These are phyloP conservation scores for Lasius fuliginosus DNA, from an alignment of 2,888 invertebrate genomes.

Conservation along the genomic window DNA sequence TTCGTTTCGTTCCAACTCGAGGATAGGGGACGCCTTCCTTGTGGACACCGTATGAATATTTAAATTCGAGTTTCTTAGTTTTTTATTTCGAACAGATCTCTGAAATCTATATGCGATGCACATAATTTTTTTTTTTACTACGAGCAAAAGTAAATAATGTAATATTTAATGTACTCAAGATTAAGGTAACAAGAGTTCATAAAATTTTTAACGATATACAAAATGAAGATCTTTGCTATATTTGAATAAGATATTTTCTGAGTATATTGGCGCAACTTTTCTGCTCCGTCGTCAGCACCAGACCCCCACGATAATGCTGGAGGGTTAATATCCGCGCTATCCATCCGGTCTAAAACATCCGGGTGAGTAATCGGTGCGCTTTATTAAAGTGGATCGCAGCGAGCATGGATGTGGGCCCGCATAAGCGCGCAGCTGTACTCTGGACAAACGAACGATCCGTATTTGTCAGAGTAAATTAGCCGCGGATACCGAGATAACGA, in stretches of 20 bases:
- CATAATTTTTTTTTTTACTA: background rate
- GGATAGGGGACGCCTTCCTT: background rate
- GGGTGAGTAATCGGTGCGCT: conserved; percentile 67
- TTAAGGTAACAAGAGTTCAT: background rate
- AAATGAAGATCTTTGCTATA: background rate
- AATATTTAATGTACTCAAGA: background rate
- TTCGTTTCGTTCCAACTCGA: background rate
- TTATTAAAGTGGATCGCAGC: conserved; percentile 70
- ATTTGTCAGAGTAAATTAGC: conserved; percentile 76
- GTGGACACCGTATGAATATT: conserved; percentile 4
- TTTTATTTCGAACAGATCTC: conserved; percentile 1
- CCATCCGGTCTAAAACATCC: conserved; percentile 60
- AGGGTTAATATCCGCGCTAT: conserved; percentile 47
- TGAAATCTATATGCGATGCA: background rate
- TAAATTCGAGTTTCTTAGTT: conserved; percentile 10
- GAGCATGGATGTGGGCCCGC: conserved; percentile 55
- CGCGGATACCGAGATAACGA: conserved; percentile 70
- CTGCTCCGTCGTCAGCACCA: conserved; percentile 6
- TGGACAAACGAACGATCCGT: conserved; percentile 70
- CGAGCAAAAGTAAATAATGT: background rate
- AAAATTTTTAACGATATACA: background rate
- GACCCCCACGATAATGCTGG: conserved; percentile 45
- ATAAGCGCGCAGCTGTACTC: conserved; percentile 46
- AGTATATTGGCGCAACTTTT: conserved; percentile 13
- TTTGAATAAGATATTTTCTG: conserved; percentile 10